Conservation (phyloP, 2,113 vertebrate genomes). For the Ptyas mucosa region DNA sequence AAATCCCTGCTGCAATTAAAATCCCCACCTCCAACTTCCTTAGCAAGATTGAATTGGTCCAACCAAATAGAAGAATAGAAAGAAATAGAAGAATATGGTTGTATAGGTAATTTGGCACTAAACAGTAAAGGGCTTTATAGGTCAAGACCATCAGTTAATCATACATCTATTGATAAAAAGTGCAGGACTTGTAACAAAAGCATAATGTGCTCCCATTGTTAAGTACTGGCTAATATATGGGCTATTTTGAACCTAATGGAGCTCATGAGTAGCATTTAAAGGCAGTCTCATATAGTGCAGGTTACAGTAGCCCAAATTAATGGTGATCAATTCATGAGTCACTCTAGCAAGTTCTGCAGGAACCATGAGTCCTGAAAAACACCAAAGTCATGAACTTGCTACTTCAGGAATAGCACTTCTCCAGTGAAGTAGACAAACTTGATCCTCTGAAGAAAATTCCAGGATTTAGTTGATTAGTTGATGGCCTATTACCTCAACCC, state of each 20-base stretch:
- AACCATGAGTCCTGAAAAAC: background rate
- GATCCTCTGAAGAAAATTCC: background rate
- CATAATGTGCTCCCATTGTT: background rate
- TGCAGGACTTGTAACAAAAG: background rate
- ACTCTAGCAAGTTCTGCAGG: background rate
- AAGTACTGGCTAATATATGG: background rate
- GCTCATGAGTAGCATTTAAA: background rate
- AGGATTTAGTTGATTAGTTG: background rate
- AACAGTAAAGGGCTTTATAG: background rate
- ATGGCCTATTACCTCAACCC: background rate
- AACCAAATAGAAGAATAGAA: background rate
- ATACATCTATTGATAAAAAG: background rate
- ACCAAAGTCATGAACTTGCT: background rate
- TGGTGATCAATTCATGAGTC: background rate
- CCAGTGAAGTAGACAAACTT: background rate
- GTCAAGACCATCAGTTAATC: background rate
- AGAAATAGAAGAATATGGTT: background rate
- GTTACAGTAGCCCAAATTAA: background rate
- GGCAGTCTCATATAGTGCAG: background rate
- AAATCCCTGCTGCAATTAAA: background rate
- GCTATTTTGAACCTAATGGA: background rate
- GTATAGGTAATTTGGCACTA: background rate
- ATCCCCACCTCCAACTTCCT: background rate
- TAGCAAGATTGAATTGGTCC: background rate
- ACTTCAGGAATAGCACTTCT: background rate